These are phyloP conservation scores for Candoia aspera DNA, from an alignment of 2,113 vertebrate genomes.

Conservation along the genomic window DNA sequence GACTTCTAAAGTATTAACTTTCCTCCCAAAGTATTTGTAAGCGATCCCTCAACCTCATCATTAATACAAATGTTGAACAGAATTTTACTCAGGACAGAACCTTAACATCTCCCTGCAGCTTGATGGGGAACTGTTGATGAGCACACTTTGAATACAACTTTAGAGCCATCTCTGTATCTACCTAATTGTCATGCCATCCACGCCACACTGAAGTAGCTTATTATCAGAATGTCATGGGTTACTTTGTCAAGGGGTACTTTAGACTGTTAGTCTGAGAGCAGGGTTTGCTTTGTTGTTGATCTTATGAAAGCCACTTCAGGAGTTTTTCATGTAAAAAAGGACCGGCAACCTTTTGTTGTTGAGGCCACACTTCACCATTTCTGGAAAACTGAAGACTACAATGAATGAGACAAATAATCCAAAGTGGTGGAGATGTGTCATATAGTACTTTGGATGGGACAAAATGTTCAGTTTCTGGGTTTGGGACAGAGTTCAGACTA, in stretches of 20 bases:
- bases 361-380: not conserved
- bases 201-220: not conserved
- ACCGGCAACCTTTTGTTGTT: not conserved
- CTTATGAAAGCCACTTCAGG: not conserved
- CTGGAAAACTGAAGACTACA: not conserved
- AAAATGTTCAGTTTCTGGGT: not conserved
- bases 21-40: not conserved
- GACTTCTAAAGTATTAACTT: not conserved
- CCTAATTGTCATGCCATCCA: not conserved
- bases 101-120: not conserved
- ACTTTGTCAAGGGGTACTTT: not conserved
- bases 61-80: not conserved
- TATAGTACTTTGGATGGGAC: not conserved
- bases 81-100: not conserved
- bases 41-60: not conserved
- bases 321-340: not conserved
- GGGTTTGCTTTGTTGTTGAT: not conserved
- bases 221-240: not conserved
- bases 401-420: not conserved
- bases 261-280: not conserved
- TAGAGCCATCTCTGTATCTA: not conserved
- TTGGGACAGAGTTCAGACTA: too few relatives aligned
- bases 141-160: not conserved
- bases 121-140: not conserved
- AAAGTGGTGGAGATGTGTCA: not conserved